Conservation (phyloP, 2,888 invertebrate species). For the Tridacna crocea region DNA sequence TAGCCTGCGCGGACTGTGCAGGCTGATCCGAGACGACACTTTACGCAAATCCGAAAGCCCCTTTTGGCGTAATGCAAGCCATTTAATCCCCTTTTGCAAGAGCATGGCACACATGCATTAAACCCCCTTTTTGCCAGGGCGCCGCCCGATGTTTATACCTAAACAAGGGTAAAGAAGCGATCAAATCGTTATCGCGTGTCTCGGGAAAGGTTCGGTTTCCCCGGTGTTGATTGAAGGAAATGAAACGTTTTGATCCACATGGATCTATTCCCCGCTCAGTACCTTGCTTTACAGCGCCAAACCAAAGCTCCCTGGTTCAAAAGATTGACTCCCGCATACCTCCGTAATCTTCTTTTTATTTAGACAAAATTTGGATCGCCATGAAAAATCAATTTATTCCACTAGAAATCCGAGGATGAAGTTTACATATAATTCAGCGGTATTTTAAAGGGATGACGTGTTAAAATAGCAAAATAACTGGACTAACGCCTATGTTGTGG, state of each 20-base stretch:
- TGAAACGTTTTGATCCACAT: constrained; percentile 53
- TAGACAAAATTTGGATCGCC: constrained; percentile 31
- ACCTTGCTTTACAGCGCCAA: constrained; percentile 56
- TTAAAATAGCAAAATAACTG: constrained; percentile 61
- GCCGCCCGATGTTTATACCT: too few species aligned
- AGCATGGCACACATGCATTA: too few species aligned
- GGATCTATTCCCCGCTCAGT: constrained; percentile 53
- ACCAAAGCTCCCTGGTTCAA: constrained; percentile 55
- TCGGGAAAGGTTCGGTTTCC: constrained; percentile 20
- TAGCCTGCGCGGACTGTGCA: too few species aligned
- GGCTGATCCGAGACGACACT: too few species aligned
- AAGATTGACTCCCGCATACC: constrained; percentile 60
- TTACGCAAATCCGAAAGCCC: too few species aligned
- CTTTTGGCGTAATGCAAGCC: too few species aligned
- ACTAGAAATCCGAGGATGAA: constrained; percentile 56
- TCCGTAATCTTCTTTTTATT: constrained; percentile 48
- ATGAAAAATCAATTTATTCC: constrained; percentile 59
- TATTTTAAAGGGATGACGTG: constrained; percentile 57
- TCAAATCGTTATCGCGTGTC: neutral
- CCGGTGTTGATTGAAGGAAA: constrained; percentile 37
- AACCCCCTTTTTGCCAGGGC: too few species aligned
- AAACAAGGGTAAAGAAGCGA: too few species aligned
- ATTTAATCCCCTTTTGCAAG: too few species aligned
- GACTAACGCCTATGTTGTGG: constrained; percentile 52
- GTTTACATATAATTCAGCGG: constrained; percentile 60